phyloP scores from a whole-genome alignment of 2,888 invertebrate genomes.

The Mythimna lalbum region DNA sequence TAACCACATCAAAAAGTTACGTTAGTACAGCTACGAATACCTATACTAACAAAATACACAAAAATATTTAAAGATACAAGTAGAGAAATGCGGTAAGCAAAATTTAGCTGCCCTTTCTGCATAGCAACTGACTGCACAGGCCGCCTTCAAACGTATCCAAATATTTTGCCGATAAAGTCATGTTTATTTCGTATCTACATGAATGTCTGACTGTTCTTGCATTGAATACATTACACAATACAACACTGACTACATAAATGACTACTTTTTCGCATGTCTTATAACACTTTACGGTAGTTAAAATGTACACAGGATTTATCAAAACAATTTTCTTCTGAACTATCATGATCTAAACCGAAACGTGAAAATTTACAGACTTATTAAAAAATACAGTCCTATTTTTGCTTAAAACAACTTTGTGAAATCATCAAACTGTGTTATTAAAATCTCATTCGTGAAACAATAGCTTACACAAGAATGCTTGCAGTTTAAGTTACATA shows the following conservation, averaged over 20 bases:
- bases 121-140: conserved; percentile 64
- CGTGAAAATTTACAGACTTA: neutral
- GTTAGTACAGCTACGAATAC: too few species aligned
- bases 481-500: conserved; percentile 57
- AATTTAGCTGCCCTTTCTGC: conserved; percentile 67
- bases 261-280: neutral
- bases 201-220: conserved; percentile 67
- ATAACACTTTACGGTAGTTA: neutral
- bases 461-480: conserved; percentile 15
- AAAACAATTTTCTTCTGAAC: neutral
- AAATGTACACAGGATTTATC: neutral
- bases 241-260: conserved; percentile 2
- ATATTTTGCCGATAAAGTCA: conserved; percentile 71
- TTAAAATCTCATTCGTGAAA: conserved; percentile 9
- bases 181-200: conserved; percentile 56
- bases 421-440: neutral
- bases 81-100: conserved; percentile 46
- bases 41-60: neutral
- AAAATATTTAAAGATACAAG: conserved; percentile 10
- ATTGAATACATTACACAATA: conserved; percentile 55
- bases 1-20: too few species aligned
- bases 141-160: conserved; percentile 67
- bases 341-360: neutral
- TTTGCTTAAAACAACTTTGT: neutral
- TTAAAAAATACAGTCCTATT: neutral